Evolutionary conservation across 2,113 vertebrate genomes (phyloP), one percentile per base, ranked within the genome.

Genomic region (Brachyhypopomus occidentalis): DNA sequence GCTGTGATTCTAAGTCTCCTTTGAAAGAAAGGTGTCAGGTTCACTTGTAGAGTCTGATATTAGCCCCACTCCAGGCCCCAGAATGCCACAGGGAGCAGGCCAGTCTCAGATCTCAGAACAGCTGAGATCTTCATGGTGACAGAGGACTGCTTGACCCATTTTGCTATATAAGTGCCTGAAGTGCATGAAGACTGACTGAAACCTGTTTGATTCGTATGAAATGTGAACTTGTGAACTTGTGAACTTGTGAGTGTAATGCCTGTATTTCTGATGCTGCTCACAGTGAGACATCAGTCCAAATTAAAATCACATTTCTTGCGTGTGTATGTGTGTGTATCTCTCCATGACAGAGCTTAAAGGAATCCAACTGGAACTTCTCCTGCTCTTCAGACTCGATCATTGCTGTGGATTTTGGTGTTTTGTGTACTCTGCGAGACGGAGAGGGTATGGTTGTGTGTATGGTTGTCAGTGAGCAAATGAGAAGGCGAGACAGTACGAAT

Each of bases 371-470:
- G 58, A 22, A n/a, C 19, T 59, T 22, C 58, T 59, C 58, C 3
- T 0, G 20, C 19, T n/a, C 58, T 2, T 59, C 58, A 59, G 19
- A 30, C 23, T 66, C 59, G 14, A 63, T 63, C 36, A 30, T 41
- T 75, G 41, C 41, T 14, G 19, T 59, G 19, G 5, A 22, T 59
- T n/a, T 59, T 2, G 20, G 19, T 9, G 58, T 59, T n/a, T n/a
- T n/a, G 75, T 77, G 41, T 48, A 66, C 17, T 64, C 22, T 76
- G 38, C 41, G 19, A 75, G 74, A 41, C 36, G 74, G 58, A 76
- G 58, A 25, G 36, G n/a, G n/a, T n/a, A 63, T 30, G 30, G 36
- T 45, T 63, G 23, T 76, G 58, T 45, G 7, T 12, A 52, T 14
- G 45, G 45, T 22, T 59, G 58, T 20, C 58, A 59, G 58, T n/a